Conservation (phyloP, 2,113 vertebrate genomes). For the Salvator merianae region DNA sequence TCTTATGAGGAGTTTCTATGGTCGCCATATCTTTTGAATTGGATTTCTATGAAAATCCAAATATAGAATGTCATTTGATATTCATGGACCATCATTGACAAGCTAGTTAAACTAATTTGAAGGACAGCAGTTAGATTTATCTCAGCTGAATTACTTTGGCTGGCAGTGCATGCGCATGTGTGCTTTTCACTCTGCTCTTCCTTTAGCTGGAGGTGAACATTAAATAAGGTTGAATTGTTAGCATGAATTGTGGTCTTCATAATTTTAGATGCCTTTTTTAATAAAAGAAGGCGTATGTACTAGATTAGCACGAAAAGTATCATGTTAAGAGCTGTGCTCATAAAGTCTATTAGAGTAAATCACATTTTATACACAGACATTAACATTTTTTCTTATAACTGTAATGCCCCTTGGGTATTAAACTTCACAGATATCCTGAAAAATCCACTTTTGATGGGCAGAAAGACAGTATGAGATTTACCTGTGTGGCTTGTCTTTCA, state of each 20-base stretch:
- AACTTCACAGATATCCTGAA: slow-evolving; percentile 52
- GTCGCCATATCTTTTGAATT: not conserved
- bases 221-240: slow-evolving; percentile 18
- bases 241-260: slow-evolving; percentile 53
- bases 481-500: slow-evolving; percentile 53
- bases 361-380: slow-evolving; percentile 58
- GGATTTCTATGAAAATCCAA: slow-evolving; percentile 50
- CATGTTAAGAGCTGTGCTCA: slow-evolving; percentile 60
- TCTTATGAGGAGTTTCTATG: too few relatives aligned
- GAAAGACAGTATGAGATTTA: slow-evolving; percentile 59
- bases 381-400: slow-evolving; percentile 67
- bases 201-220: slow-evolving; percentile 43
- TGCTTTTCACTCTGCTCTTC: slow-evolving; percentile 25
- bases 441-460: slow-evolving; percentile 59
- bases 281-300: not conserved
- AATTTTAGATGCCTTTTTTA: slow-evolving; percentile 47
- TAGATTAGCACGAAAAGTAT: slow-evolving; percentile 46
- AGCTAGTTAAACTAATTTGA: not conserved
- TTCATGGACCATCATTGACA: too few relatives aligned
- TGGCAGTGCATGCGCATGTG: not conserved
- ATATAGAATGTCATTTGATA: not conserved
- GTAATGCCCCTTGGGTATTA: slow-evolving; percentile 58
- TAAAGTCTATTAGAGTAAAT: slow-evolving; percentile 66
- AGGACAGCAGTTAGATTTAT: not conserved
- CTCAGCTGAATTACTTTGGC: not conserved